These are phyloP conservation scores for Heliconius sara DNA, from an alignment of 2,888 invertebrate species.

Conservation along the genomic window DNA sequence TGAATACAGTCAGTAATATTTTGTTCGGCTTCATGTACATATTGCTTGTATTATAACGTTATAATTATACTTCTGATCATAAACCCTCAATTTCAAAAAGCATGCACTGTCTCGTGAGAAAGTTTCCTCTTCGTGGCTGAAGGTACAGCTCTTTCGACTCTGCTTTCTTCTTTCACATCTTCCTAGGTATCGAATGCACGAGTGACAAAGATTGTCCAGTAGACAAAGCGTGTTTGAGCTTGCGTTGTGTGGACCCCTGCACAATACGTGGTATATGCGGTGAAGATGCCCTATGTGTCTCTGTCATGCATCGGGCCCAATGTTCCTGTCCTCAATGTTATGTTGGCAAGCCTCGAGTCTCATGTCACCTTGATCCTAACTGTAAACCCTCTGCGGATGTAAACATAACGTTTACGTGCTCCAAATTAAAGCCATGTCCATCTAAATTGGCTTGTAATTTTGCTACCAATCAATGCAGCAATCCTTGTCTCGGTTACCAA, in stretches of 20 bases:
- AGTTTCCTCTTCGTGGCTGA: conserved; percentile 95
- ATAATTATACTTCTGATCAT: conserved; percentile 77
- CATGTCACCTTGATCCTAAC: conserved; percentile 91
- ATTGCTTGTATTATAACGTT: conserved; percentile 86
- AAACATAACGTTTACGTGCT: conserved; percentile 86
- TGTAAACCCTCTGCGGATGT: conserved; percentile 87
- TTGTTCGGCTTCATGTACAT: conserved; percentile 85
- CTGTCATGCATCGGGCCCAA: conserved; percentile 92
- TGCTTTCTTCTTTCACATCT: conserved; percentile 85
- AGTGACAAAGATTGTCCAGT: conserved; percentile 95
- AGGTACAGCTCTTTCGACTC: conserved; percentile 89
- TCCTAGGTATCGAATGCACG: conserved; percentile 93
- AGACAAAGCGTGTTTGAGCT: conserved; percentile 95
- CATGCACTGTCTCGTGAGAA: conserved; percentile 90
- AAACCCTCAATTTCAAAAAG: conserved; percentile 84
- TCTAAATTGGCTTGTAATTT: conserved; percentile 89
- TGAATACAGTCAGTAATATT: conserved; percentile 81
- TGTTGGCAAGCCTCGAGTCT: conserved; percentile 91
- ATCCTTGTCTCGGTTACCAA: conserved; percentile 89
- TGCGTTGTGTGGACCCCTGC: conserved; percentile 96
- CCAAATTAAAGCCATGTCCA: conserved; percentile 88
- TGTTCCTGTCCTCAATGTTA: conserved; percentile 95
- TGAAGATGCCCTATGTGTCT: conserved; percentile 93
- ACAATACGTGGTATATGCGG: conserved; percentile 94
- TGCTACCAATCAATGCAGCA: conserved; percentile 88